Evolutionary conservation across 2,797 vertebrate species (phyloP).

Genomic region (Parotocinclus haroldoi): DNA sequence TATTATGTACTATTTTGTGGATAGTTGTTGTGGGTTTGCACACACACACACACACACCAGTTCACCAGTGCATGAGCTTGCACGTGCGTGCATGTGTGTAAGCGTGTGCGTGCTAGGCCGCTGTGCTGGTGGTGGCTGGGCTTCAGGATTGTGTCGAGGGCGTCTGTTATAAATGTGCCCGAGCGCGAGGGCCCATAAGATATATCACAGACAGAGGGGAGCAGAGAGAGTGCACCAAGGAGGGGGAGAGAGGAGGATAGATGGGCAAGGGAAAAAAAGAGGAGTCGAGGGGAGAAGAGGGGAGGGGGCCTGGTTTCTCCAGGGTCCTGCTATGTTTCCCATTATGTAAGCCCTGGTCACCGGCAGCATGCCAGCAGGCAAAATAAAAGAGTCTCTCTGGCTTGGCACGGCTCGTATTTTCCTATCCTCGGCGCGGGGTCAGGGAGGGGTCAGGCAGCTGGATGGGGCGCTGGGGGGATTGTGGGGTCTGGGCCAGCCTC

Average conservation of each 20-base stretch:
- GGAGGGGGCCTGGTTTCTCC: slow-evolving; percentile 86
- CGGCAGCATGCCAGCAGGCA: slow-evolving; percentile 99
- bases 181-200: slow-evolving; percentile 88
- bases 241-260: slow-evolving; percentile 69
- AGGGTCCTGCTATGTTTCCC: slow-evolving; percentile 99
- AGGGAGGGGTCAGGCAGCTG: slow-evolving; percentile 99
- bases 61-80: too few species aligned
- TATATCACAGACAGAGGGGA: slow-evolving; percentile 86
- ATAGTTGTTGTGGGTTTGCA: slow-evolving; percentile 27
- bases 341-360: slow-evolving; percentile 99
- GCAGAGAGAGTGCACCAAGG: slow-evolving; percentile 44
- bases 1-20: slow-evolving; percentile 24
- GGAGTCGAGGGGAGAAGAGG: slow-evolving; percentile 55
- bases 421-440: slow-evolving; percentile 99
- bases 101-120: slow-evolving; percentile 29
- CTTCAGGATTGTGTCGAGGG: slow-evolving; percentile 87
- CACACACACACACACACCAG: background rate
- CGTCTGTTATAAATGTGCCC: slow-evolving; percentile 93
- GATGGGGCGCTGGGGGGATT: slow-evolving; percentile 99
- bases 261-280: slow-evolving; percentile 64
- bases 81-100: slow-evolving; percentile 32
- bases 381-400: slow-evolving; percentile 99
- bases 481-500: slow-evolving; percentile 98
- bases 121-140: slow-evolving; percentile 71
- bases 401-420: slow-evolving; percentile 99